Evolutionary conservation across 2,113 vertebrate genomes (phyloP).

Genomic region (Arenaria interpres): DNA sequence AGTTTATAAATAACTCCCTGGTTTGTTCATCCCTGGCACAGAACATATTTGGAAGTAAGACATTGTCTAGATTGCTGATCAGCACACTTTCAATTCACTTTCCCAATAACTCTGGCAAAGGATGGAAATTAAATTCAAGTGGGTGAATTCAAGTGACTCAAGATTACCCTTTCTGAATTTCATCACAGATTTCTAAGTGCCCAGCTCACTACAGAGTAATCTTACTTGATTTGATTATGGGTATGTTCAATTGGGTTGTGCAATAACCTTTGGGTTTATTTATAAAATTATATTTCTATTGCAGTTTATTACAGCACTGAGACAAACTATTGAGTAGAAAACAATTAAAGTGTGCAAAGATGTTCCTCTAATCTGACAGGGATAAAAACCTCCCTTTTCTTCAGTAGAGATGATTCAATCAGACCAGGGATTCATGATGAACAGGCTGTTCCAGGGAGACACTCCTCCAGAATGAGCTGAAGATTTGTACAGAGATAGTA

Average conservation of each 20-base stretch:
- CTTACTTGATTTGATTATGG: not conserved
- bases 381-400: not conserved
- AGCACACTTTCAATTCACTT: not conserved
- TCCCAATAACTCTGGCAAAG: not conserved
- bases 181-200: not conserved
- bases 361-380: not conserved
- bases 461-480: not conserved
- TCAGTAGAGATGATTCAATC: not conserved
- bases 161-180: not conserved
- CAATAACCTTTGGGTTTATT: not conserved
- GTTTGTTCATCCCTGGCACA: not conserved
- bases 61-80: not conserved
- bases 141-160: not conserved
- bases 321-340: not conserved
- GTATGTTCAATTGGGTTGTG: not conserved
- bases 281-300: conserved; percentile 8
- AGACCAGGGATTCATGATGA: not conserved
- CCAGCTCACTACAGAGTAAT: not conserved
- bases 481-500: not conserved
- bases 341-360: not conserved
- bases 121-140: not conserved
- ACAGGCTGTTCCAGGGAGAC: not conserved
- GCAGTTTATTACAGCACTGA: not conserved
- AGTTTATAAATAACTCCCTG: not conserved
- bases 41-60: not conserved